Conservation (phyloP, 23 tunicate species). For the Ciona savignyi region DNA sequence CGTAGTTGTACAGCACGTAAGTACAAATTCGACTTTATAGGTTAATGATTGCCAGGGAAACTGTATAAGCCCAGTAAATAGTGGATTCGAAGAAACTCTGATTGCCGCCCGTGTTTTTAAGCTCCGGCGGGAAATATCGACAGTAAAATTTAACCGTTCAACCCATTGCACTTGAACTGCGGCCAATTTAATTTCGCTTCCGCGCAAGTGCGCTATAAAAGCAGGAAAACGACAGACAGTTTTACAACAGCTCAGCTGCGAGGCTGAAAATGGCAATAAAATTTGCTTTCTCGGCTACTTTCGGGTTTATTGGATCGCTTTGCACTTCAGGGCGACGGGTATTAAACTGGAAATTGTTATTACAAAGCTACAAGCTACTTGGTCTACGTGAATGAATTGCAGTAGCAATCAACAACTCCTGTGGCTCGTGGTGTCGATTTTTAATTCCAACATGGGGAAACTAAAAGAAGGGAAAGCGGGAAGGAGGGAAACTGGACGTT, state of each 20-base stretch:
- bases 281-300: neutral
- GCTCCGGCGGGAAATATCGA: neutral
- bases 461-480: too few species aligned
- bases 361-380: too few species aligned
- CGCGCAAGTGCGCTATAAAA: neutral
- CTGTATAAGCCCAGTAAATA: too few species aligned
- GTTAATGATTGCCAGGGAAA: too few species aligned
- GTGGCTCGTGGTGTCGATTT: neutral
- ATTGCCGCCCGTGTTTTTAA: neutral
- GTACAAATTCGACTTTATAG: neutral
- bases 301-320: neutral
- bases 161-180: neutral
- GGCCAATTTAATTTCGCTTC: neutral
- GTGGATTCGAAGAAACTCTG: too few species aligned
- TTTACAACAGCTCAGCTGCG: neutral
- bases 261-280: neutral
- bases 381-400: too few species aligned
- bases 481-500: too few species aligned
- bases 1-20: neutral
- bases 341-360: too few species aligned
- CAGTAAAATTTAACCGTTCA: neutral
- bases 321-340: too few species aligned
- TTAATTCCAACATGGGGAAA: neutral
- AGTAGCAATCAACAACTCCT: too few species aligned
- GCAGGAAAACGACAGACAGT: neutral